Percentiles rank a stretch among this genome's conserved stretches.
Evolutionary conservation across 2,888 invertebrate species (phyloP).

Genomic region (Tipula confusa): DNA sequence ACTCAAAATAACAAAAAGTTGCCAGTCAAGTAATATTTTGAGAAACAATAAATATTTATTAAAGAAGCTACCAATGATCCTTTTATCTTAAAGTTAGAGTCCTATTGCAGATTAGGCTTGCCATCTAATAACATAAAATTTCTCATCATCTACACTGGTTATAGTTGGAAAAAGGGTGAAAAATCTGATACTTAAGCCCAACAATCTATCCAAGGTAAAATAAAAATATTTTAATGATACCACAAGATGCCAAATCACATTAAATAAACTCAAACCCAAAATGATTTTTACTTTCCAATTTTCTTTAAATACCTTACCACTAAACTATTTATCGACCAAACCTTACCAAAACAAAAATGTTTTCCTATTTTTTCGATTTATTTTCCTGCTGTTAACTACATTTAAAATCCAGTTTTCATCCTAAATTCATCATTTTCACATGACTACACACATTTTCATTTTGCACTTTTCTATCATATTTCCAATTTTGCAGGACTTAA

Average conservation of each 20-base stretch:
- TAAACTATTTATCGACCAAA: not conserved
- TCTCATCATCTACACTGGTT: no score
- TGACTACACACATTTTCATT: not conserved
- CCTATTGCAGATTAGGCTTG: no score
- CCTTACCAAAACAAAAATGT: not conserved
- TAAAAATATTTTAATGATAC: not conserved
- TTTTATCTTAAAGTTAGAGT: no score
- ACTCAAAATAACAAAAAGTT: no score
- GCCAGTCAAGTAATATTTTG: no score
- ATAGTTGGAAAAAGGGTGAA: no score
- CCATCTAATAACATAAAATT: no score
- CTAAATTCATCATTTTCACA: conserved; percentile 12
- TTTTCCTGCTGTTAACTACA: not conserved
- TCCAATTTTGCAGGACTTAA: not conserved
- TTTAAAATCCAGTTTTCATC: not conserved
- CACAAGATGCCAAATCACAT: not conserved
- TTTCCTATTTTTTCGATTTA: not conserved
- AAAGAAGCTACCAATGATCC: no score
- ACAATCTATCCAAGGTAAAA: not conserved
- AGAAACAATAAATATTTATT: no score
- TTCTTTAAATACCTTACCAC: not conserved
- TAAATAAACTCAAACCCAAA: not conserved
- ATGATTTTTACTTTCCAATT: not conserved
- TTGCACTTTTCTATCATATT: not conserved
- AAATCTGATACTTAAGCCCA: no score